phyloP scores from a whole-genome alignment of 1,140 invertebrate genomes.

The Polyergus mexicanus region DNA sequence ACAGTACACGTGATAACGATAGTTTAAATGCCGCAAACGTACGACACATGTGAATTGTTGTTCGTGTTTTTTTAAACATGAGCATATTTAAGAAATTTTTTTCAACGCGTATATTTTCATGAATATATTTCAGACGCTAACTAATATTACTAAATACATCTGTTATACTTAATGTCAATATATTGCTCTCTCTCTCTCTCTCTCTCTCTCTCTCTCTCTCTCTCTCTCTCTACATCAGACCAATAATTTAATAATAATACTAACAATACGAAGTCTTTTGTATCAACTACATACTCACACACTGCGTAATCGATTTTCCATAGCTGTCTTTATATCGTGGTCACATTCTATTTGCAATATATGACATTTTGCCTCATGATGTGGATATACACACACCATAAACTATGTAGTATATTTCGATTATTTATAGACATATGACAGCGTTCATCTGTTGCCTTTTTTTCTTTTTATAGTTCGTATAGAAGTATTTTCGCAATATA shows the following conservation, averaged over 20 bases:
- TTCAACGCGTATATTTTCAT: background rate
- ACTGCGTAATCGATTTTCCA: background rate
- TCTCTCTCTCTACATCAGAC: background rate
- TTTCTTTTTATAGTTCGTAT: slow-evolving; percentile 8
- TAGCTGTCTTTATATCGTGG: background rate
- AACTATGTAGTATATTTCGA: background rate
- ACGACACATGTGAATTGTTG: background rate
- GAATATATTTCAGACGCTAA: background rate
- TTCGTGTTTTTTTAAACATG: background rate
- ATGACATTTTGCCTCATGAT: background rate
- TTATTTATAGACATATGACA: slow-evolving; percentile 24
- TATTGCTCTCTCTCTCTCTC: background rate
- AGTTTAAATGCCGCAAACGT: too few species aligned
- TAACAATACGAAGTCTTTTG: background rate
- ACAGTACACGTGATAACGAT: background rate
- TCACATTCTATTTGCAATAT: background rate
- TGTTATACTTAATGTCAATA: background rate
- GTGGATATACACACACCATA: background rate
- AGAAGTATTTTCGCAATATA: background rate
- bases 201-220: too few species aligned
- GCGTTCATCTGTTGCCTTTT: background rate
- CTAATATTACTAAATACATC: background rate
- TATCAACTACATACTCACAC: too few species aligned
- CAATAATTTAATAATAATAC: slow-evolving; percentile 23
- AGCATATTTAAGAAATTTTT: background rate